Evolutionary conservation across 2,888 invertebrate species (phyloP).

Genomic region (Scaptomyza reducta): DNA sequence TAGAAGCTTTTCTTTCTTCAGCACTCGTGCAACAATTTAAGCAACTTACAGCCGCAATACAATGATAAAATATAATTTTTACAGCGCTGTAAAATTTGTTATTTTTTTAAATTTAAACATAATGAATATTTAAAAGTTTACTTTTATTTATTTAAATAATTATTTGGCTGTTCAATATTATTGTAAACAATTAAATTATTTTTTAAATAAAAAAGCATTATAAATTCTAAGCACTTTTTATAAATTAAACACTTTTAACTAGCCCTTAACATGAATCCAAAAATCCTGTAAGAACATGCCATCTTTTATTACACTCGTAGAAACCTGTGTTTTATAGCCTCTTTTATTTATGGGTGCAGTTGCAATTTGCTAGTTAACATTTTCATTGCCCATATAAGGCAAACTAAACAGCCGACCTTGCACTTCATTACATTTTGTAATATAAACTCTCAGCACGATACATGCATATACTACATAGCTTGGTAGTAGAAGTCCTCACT

Average conservation of each 20-base stretch:
- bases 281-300: neutral
- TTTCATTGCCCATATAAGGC: slow-evolving; percentile 49
- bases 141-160: too few relatives aligned
- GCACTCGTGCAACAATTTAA: too few relatives aligned
- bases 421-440: slow-evolving; percentile 47
- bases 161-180: too few relatives aligned
- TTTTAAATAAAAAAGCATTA: too few relatives aligned
- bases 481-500: slow-evolving; percentile 19
- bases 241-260: neutral
- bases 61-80: too few relatives aligned
- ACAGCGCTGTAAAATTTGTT: too few relatives aligned
- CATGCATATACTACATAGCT: neutral
- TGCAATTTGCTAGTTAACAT: slow-evolving; percentile 46
- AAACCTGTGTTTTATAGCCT: slow-evolving; percentile 16
- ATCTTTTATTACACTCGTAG: neutral
- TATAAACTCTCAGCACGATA: slow-evolving; percentile 9
- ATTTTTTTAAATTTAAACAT: too few relatives aligned
- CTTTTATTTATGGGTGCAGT: slow-evolving; percentile 36
- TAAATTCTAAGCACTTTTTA: too few relatives aligned
- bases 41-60: too few relatives aligned
- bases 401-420: slow-evolving; percentile 24
- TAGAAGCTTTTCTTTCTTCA: too few relatives aligned
- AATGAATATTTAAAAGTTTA: too few relatives aligned
- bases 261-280: neutral
- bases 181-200: too few relatives aligned